Evolutionary conservation across 2,888 invertebrate species (phyloP), one percentile per base, ranked within the genome.

Genomic region (Siphonodentalium dalli): DNA sequence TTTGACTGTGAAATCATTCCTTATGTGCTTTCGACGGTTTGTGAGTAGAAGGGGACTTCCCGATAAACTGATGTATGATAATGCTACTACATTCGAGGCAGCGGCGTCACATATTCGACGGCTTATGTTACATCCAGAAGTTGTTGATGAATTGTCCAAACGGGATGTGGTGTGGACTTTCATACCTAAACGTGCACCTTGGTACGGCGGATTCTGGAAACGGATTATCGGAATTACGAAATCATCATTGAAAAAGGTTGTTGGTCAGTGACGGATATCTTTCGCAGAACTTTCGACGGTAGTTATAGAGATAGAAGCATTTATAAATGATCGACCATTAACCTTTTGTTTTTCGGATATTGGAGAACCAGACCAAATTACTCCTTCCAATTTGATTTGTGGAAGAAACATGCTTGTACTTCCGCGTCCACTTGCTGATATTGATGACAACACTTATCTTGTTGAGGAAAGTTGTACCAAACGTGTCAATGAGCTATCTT

Each of bases 1-100:
- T n/a, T 29, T 51, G 41, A 11, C 45, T 35, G 27, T 11, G 24
- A 28, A 44, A n/a, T 5, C 39, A 27, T 55, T 55, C 28, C 6
- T 51, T 18, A 31, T 40, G 24, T 44, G 45, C 3, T 51, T 55
- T 29, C 23, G 46, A 37, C 31, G 40, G n/a, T 54, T 48, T 23
- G 33, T 21, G 26, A 41, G 39, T 1, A 15, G 43, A 15, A 20
- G 34, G 18, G 42, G 42, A 23, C 1, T 28, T 6, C 50, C 50
- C 4, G 21, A 4, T n/a, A n/a, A 21, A 15, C 15, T 50, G 3
- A 18, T 50, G 13, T 45, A 23, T 7, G 50, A 50, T 35, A 50
- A 50, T 26, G 35, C 24, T 7, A 31, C 42, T 13, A 50, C 42
- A 11, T 50, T 45, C 43, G 20, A 29, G 15, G 21, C 34, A 6